Conservation (phyloP, 2,888 invertebrate species). For the Dromius quadrimaculatus region DNA sequence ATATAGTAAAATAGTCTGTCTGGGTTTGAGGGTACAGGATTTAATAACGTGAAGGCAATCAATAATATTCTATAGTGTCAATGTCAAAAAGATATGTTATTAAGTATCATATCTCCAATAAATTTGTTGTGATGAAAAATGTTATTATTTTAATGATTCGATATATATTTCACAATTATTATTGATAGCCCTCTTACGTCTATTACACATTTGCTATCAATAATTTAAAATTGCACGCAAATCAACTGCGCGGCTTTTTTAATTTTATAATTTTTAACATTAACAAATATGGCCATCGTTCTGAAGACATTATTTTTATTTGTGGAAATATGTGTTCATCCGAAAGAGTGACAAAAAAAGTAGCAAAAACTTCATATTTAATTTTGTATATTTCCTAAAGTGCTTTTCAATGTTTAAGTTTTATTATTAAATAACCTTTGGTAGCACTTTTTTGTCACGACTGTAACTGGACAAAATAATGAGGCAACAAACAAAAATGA, state of each 20-base stretch:
- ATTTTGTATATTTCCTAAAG: too few relatives aligned
- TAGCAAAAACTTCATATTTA: too few relatives aligned
- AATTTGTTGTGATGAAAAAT: conserved; percentile 20
- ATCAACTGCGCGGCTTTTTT: conserved; percentile 11
- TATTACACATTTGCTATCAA: conserved; percentile 37
- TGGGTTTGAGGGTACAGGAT: conserved; percentile 37
- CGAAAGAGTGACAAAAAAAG: too few relatives aligned
- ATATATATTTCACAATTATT: conserved; percentile 25
- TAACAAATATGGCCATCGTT: conserved; percentile 39
- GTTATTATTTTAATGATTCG: conserved; percentile 25
- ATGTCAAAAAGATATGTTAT: conserved; percentile 42
- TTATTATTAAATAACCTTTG: too few relatives aligned
- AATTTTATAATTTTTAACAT: conserved; percentile 30
- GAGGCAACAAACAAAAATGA: too few relatives aligned
- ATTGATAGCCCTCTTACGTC: conserved; percentile 40
- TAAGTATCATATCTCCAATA: conserved; percentile 32
- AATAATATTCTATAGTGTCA: conserved; percentile 25
- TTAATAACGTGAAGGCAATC: conserved; percentile 35
- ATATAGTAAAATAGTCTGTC: conserved; percentile 51
- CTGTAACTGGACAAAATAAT: too few relatives aligned
- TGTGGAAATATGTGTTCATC: conserved; percentile 2
- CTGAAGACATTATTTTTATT: not conserved
- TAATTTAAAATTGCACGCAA: conserved; percentile 37
- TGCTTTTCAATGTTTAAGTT: too few relatives aligned
- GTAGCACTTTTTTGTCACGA: too few relatives aligned